Conservation (phyloP, 1,140 invertebrate genomes). For the Piezodorus guildinii region DNA sequence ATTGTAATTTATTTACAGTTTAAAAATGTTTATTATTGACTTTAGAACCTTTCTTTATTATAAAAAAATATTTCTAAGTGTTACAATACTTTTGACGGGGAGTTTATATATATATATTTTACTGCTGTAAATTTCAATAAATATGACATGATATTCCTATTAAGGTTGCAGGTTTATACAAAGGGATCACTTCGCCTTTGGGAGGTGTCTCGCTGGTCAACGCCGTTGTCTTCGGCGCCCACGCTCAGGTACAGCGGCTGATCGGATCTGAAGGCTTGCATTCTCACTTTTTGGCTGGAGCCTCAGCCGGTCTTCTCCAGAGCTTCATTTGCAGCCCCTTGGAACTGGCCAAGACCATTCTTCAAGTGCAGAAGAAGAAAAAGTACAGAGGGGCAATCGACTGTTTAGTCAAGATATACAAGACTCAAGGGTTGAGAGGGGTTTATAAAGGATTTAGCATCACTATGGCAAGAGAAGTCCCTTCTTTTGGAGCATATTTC, state of each 20-base stretch:
- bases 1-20: too few relatives aligned
- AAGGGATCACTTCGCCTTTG: conserved; percentile 76
- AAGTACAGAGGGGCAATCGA: conserved; percentile 43
- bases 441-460: conserved; percentile 62
- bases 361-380: conserved; percentile 47
- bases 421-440: conserved; percentile 49
- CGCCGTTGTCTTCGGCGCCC: conserved; percentile 83
- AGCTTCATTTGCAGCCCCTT: conserved; percentile 71
- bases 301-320: conserved; percentile 60
- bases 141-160: too few relatives aligned
- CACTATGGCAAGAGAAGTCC: conserved; percentile 63
- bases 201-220: conserved; percentile 75
- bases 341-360: conserved; percentile 73
- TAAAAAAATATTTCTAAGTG: too few relatives aligned
- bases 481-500: conserved; percentile 61
- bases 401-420: conserved; percentile 52
- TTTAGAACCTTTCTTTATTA: too few relatives aligned
- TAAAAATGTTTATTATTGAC: too few relatives aligned
- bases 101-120: too few relatives aligned
- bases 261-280: conserved; percentile 42
- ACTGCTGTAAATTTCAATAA: too few relatives aligned
- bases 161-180: conserved; percentile 54
- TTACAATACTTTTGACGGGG: too few relatives aligned
- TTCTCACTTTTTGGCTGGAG: conserved; percentile 61
- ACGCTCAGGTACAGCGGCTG: conserved; percentile 62